Percentiles rank a stretch among this genome's conserved stretches.
Evolutionary conservation across 2,113 vertebrate genomes (phyloP).

Genomic region (Panthera leo): DNA sequence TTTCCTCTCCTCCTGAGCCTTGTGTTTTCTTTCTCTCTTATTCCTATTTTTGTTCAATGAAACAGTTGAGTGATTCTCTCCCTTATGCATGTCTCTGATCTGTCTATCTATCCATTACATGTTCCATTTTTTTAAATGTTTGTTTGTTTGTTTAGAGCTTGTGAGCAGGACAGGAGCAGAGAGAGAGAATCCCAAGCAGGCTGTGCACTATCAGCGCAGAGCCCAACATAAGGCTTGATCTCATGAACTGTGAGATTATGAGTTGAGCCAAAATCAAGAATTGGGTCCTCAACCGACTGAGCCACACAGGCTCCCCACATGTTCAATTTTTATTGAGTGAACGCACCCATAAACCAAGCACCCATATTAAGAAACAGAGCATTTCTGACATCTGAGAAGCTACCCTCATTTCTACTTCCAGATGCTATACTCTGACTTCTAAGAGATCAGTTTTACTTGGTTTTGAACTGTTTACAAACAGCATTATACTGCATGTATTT

Average conservation of each 20-base stretch:
- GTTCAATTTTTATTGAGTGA: neutral
- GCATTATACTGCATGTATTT: too few relatives aligned
- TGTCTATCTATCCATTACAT: neutral
- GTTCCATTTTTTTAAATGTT: too few relatives aligned
- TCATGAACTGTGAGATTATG: too few relatives aligned
- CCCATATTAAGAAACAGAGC: neutral
- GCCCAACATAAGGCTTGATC: too few relatives aligned
- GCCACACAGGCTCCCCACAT: too few relatives aligned
- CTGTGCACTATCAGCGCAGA: too few relatives aligned
- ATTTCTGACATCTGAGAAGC: neutral
- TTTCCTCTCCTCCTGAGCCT: neutral
- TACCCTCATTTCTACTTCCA: neutral
- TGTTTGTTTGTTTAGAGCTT: too few relatives aligned
- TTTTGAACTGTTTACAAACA: neutral
- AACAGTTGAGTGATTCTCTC: neutral
- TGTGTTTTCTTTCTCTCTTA: neutral
- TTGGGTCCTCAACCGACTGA: too few relatives aligned
- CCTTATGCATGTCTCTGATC: neutral
- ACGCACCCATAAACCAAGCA: neutral
- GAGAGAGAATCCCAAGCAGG: too few relatives aligned
- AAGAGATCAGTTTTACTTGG: neutral
- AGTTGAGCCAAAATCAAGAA: too few relatives aligned
- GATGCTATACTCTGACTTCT: neutral
- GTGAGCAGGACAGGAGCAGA: too few relatives aligned
- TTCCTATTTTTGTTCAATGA: neutral